phyloP scores from a whole-genome alignment of 2,888 invertebrate genomes.

The Oxytorus armatus region DNA sequence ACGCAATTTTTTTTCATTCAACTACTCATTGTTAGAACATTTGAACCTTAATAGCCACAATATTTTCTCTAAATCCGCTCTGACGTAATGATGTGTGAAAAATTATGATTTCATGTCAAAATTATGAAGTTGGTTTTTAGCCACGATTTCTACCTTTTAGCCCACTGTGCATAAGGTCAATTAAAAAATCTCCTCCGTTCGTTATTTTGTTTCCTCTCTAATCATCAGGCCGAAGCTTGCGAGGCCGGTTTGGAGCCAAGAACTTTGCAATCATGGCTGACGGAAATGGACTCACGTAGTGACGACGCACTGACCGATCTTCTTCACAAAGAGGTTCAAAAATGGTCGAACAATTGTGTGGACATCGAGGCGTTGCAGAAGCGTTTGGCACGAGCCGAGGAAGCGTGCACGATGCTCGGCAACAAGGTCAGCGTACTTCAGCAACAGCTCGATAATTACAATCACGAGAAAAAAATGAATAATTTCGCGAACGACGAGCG shows the following conservation, averaged over 20 bases:
- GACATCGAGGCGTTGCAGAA: constrained; percentile 91
- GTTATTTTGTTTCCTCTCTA: not conserved
- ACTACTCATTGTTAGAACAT: no score
- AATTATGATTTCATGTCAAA: no score
- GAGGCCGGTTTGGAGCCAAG: constrained; percentile 83
- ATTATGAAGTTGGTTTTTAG: no score
- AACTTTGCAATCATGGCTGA: constrained; percentile 80
- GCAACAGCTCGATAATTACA: constrained; percentile 77
- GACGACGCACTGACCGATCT: constrained; percentile 79
- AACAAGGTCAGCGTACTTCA: constrained; percentile 80
- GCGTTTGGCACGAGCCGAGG: constrained; percentile 89
- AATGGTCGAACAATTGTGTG: constrained; percentile 91
- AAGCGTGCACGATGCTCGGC: constrained; percentile 81
- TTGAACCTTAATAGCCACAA: no score
- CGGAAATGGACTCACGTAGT: constrained; percentile 76
- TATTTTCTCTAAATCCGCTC: no score
- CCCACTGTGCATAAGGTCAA: no score
- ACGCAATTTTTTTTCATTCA: no score
- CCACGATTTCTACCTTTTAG: no score
- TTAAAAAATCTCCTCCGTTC: no score
- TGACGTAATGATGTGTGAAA: no score
- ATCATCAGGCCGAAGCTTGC: constrained; percentile 82
- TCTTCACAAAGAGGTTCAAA: constrained; percentile 88
- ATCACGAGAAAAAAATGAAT: constrained; percentile 78
- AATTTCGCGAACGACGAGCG: constrained; percentile 73